These are phyloP conservation scores for Siniperca obscura DNA, from an alignment of 2,797 vertebrate genomes.

Conservation along the genomic window DNA sequence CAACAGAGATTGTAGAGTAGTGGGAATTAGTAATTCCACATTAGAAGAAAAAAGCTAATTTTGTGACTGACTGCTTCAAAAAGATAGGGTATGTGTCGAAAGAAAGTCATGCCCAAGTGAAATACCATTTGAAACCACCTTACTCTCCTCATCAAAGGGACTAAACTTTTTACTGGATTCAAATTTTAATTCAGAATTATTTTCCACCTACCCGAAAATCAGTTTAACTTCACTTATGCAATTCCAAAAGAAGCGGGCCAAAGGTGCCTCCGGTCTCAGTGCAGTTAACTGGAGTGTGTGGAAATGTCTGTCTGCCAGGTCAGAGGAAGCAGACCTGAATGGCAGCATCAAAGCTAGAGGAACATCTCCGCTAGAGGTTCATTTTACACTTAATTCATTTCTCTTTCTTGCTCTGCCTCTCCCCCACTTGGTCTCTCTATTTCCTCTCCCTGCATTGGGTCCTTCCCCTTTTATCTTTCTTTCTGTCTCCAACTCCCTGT, in stretches of 20 bases:
- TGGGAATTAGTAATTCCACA: not conserved
- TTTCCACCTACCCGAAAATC: constrained; percentile 32
- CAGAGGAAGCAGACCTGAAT: constrained; percentile 35
- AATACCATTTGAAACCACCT: constrained; percentile 18
- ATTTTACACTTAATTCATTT: constrained; percentile 55
- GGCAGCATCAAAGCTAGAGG: constrained; percentile 47
- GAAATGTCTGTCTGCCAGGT: constrained; percentile 42
- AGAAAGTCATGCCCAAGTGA: constrained; percentile 20
- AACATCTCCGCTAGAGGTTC: constrained; percentile 32
- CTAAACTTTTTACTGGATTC: constrained; percentile 31
- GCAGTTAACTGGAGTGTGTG: constrained; percentile 31
- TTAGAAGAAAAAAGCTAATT: constrained; percentile 9
- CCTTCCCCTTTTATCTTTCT: not conserved
- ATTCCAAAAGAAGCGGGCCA: constrained; percentile 9
- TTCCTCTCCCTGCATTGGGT: not conserved
- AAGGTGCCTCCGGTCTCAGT: constrained; percentile 39
- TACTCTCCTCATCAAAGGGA: constrained; percentile 32
- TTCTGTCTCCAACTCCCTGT: not conserved
- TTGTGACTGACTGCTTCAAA: constrained; percentile 23
- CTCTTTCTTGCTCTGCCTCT: constrained; percentile 31
- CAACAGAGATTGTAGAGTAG: constrained; percentile 16
- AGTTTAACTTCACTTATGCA: constrained; percentile 42
- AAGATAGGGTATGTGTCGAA: constrained; percentile 13
- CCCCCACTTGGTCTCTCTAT: not conserved
- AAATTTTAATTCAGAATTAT: constrained; percentile 35